Base-by-base conservation (phyloP, 2,888 invertebrate genomes). In the Yponomeuta cagnagella region DNA sequence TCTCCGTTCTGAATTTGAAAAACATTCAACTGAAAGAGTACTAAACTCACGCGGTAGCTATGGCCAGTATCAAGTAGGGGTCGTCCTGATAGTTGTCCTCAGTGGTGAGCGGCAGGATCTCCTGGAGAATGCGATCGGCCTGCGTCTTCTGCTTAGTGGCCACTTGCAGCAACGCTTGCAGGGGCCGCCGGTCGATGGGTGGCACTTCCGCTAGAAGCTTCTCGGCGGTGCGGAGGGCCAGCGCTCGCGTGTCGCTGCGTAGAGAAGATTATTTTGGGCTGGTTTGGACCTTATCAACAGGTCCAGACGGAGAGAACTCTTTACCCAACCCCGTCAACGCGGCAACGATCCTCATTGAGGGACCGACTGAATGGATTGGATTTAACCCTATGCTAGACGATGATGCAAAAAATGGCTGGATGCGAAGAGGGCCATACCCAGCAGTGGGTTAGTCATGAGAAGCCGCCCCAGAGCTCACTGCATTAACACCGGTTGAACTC, bases 11-110 rank as follows among this genome's bases (percentile, higher is more conserved):
- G 37, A 37, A 43, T 43, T 43, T 1, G 8, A 43, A 43, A 8
- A 8, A 8, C 43, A 8, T 43, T 43, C 43, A 43, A n/a, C 23
- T 63, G 15, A 63, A 15, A 63, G n/a, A 63, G n/a, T 10, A n/a
- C 12, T 63, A 52, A 31, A 84, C 90, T 82, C 80, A 90, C 81
- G 95, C 96, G 70, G 95, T 95, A 31, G 98, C 96, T 79, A 97
- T 95, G 10, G 98, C 98, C 72, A 98, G 93, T 73, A 97, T 95
- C 15, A 97, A 95, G 10, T 97, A 97, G 0, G 98, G 96, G 79
- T 97, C 95, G 73, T 97, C 96, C 74, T 95, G 94, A 71, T 94
- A 93, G 8, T 90, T 88, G 71, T 97, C 97, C 71, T 95, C 95
- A 0, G 96, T 94, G 0, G 96, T 95, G 65, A 96, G 83, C 0